phyloP scores from a whole-genome alignment of 2,888 invertebrate species.

The Platycheirus albimanus region DNA sequence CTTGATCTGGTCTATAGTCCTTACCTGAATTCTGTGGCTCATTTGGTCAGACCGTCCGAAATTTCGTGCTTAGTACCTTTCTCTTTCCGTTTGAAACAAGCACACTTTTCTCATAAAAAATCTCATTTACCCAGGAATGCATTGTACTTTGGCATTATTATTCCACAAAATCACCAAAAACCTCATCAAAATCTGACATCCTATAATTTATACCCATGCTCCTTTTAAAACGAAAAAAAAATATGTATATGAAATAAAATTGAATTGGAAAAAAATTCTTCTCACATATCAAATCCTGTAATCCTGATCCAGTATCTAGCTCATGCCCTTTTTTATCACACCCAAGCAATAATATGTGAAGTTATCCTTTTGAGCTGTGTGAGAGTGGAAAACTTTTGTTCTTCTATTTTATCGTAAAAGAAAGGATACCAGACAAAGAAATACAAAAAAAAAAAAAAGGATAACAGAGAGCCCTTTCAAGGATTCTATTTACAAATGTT shows the following conservation, averaged over 20 bases:
- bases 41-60: too few species aligned
- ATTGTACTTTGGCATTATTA: background rate
- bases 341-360: slow-evolving; percentile 44
- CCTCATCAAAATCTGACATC: background rate
- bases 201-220: background rate
- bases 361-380: slow-evolving; percentile 23
- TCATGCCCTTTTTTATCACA: slow-evolving; percentile 14
- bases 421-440: slow-evolving; percentile 1
- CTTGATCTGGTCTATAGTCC: too few species aligned
- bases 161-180: background rate
- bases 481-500: slow-evolving; percentile 43
- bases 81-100: too few species aligned
- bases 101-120: background rate
- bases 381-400: background rate
- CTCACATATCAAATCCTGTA: slow-evolving; percentile 23
- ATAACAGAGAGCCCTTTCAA: slow-evolving; percentile 49
- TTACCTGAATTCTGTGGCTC: too few species aligned
- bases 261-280: slow-evolving; percentile 2
- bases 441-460: background rate
- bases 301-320: slow-evolving; percentile 12
- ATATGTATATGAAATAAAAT: background rate
- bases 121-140: background rate
- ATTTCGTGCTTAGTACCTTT: too few species aligned
- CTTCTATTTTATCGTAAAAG: background rate
- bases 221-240: background rate